Evolutionary conservation across 2,888 invertebrate species (phyloP), one percentile per base, ranked within the genome.

Genomic region (Physocephala rufipes): DNA sequence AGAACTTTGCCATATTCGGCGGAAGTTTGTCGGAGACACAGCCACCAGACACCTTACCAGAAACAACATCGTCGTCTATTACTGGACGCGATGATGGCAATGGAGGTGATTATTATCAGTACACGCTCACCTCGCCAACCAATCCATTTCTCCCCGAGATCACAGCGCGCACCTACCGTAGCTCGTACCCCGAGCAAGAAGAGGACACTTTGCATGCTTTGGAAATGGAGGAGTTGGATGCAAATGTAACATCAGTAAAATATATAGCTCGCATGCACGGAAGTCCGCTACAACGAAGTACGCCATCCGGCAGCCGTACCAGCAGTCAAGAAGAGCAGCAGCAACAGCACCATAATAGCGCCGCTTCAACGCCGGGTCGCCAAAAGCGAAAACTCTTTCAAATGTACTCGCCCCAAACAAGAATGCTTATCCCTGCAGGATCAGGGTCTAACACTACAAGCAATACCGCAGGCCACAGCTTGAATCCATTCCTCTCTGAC

Each of bases 71-170:
- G 15, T 36, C 24, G 49, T 4, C 67, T n/a, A 49, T 21, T 30
- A 47, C 49, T 30, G 69, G 67, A 26, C 43, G 53, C 47, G 74
- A 65, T 67, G 73, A 53, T 4, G 64, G 76, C 7, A 67, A 76
- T 9, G 72, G 75, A 0, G 80, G 81, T 4, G 78, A 80, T 51
- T 84, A 84, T 68, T 85, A 84, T 70, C 84, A 85, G 67, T 85
- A 84, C 55, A 84, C 83, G 13, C 74, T 85, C 28, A 83, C 85
- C 12, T 86, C 85, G 1, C 85, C 85, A 13, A 86, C 84, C 74
- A 86, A 86, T 81, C 85, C 85, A 1, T 86, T 86, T 72, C 73
- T 86, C 64, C 85, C 85, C 45, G 85, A 86, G 77, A 86, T 86
- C 16, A 85, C 84, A 4, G 85, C 85, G 9, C 80, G 84, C 49